A percentile compares a stretch with the other conserved stretches of the same genome.
These are phyloP conservation scores for Troglohyphantes excavatus DNA, from an alignment of 2,888 invertebrate genomes.

Conservation along the genomic window DNA sequence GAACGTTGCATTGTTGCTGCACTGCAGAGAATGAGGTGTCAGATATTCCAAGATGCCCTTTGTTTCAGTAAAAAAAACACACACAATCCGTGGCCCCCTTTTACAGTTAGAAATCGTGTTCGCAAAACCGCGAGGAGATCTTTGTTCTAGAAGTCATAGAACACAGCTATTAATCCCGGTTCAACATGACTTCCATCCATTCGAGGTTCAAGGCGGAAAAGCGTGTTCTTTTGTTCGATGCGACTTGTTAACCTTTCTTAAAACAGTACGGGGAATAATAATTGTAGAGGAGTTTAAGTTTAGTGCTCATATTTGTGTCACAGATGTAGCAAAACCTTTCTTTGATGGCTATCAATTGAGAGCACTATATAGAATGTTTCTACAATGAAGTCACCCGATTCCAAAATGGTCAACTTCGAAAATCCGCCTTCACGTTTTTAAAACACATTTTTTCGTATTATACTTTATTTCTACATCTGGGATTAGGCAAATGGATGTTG, in stretches of 20 bases:
- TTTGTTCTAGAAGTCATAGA: not conserved
- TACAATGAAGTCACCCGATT: too few relatives aligned
- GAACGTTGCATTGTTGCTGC: constrained; percentile 42
- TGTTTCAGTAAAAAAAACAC: not conserved
- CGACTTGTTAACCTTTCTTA: constrained; percentile 2
- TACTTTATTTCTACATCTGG: too few relatives aligned
- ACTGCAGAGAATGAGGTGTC: constrained; percentile 10
- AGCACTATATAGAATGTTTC: too few relatives aligned
- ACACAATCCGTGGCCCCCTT: not conserved
- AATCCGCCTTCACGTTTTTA: too few relatives aligned
- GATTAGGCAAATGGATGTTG: too few relatives aligned
- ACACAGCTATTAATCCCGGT: not conserved
- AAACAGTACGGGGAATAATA: not conserved
- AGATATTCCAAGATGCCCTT: not conserved
- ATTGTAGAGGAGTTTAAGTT: not conserved
- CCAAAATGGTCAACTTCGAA: too few relatives aligned
- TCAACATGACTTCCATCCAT: not conserved
- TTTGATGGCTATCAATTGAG: too few relatives aligned
- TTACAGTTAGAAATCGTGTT: not conserved
- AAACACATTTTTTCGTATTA: too few relatives aligned
- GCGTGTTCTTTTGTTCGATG: not conserved
- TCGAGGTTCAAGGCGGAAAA: constrained; percentile 9
- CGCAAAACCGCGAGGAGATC: not conserved
- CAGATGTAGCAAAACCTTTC: too few relatives aligned
- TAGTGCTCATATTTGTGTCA: too few relatives aligned